Conservation (phyloP, 2,113 vertebrate genomes). For the Zosterops lateralis region DNA sequence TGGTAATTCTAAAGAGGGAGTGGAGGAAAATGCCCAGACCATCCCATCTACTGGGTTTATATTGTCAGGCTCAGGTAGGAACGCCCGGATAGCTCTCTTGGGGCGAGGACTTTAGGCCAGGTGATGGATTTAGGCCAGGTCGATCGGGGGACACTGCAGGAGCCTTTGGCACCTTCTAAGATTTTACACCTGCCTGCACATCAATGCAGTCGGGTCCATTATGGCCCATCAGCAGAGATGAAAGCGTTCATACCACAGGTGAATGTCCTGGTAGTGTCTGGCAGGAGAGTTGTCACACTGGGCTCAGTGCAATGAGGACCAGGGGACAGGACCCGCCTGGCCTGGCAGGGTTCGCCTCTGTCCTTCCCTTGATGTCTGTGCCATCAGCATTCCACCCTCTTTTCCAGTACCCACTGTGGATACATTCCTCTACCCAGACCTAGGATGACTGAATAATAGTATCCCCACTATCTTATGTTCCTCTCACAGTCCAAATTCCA, state of each 20-base stretch:
- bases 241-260: no score
- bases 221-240: background rate
- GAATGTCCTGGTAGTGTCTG: fast-evolving
- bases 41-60: fast-evolving
- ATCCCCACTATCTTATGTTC: background rate
- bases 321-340: background rate
- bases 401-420: background rate
- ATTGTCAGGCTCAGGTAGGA: background rate
- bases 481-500: background rate
- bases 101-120: fast-evolving
- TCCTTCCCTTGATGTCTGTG: background rate
- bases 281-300: background rate
- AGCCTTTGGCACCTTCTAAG: background rate
- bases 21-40: background rate
- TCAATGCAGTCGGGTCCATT: no score
- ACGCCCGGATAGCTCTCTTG: background rate
- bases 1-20: background rate
- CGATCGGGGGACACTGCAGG: background rate
- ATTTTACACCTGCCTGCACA: background rate
- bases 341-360: fast-evolving
- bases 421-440: no score
- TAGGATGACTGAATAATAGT: background rate
- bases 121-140: background rate
- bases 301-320: fast-evolving
- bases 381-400: background rate